Percentiles rank a stretch among this genome's conserved stretches.
phyloP scores from a whole-genome alignment of 2,113 vertebrate genomes.

The Muscicapa adusta region DNA sequence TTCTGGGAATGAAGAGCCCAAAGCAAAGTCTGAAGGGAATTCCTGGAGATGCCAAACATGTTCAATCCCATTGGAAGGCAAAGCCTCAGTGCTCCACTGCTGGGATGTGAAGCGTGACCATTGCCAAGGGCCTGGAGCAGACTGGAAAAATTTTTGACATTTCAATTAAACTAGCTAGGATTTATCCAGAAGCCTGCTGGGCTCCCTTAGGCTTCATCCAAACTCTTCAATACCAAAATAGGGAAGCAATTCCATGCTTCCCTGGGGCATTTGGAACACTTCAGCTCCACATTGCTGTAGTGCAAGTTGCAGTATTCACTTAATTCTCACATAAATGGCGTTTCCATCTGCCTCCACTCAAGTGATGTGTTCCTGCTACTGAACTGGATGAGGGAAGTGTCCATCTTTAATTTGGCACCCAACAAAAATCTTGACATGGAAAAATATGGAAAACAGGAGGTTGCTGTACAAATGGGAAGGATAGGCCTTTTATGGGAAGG shows the following conservation, averaged over 20 bases:
- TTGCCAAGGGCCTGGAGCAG: background rate
- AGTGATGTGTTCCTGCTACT: background rate
- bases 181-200: background rate
- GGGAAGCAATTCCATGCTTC: background rate
- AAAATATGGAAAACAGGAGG: background rate
- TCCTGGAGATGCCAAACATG: background rate
- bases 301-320: background rate
- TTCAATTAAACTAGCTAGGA: background rate
- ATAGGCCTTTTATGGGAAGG: background rate
- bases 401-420: background rate
- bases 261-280: background rate
- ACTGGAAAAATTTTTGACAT: background rate
- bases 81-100: background rate
- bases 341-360: background rate
- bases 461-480: background rate
- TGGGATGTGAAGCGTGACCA: background rate
- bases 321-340: background rate
- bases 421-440: background rate
- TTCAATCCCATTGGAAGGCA: background rate
- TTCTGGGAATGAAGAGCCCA: background rate
- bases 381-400: background rate
- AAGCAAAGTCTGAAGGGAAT: background rate
- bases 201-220: background rate
- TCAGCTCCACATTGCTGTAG: background rate
- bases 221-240: background rate